Evolutionary conservation across 2,113 vertebrate species (phyloP).

Genomic region (Drymodes brunneopygia): DNA sequence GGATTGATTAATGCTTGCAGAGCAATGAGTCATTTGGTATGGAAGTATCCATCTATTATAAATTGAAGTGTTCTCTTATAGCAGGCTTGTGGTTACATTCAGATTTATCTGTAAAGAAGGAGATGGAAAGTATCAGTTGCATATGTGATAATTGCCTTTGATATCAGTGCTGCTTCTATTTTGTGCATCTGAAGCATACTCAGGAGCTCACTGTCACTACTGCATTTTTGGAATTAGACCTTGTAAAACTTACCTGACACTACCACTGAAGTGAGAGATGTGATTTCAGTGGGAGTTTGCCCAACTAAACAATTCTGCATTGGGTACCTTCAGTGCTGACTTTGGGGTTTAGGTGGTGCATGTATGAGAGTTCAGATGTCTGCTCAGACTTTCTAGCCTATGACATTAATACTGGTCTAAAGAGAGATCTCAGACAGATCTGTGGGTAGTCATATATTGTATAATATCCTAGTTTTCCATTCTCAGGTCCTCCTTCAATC

Average conservation of each 20-base stretch:
- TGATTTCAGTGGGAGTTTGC: neutral
- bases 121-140: neutral
- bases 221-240: neutral
- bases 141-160: neutral
- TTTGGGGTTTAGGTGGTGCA: neutral
- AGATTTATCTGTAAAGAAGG: conserved; percentile 13
- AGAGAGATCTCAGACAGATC: neutral
- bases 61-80: conserved; percentile 6
- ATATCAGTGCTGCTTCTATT: neutral
- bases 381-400: neutral
- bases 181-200: neutral
- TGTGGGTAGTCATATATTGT: neutral
- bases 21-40: conserved; percentile 15
- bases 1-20: conserved; percentile 28
- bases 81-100: neutral
- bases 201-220: neutral
- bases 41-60: neutral
- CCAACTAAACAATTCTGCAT: neutral
- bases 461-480: neutral
- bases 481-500: neutral
- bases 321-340: neutral
- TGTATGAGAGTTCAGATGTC: neutral
- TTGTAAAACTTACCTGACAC: neutral
- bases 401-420: neutral
- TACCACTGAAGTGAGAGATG: neutral